These are phyloP conservation scores for Acromyrmex charruanus DNA, from an alignment of 1,140 invertebrate genomes.

Conservation along the genomic window DNA sequence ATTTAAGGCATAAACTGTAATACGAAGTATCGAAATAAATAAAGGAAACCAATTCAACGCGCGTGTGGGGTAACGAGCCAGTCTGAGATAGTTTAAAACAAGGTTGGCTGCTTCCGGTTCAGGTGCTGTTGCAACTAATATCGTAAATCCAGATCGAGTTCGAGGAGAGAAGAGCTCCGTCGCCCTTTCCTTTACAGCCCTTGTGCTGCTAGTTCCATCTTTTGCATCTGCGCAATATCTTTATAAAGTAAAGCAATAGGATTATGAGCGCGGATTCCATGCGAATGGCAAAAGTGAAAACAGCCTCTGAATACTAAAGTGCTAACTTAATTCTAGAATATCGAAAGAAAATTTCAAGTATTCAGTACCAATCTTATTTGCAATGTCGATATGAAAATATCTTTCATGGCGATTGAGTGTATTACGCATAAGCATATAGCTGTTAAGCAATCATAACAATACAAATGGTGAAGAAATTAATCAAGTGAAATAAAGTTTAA, in stretches of 20 bases:
- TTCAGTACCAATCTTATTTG: constrained; percentile 10
- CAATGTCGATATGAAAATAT: not conserved
- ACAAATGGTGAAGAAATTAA: not conserved
- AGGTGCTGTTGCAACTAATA: constrained; percentile 84
- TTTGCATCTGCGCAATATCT: constrained; percentile 74
- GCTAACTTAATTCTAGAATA: constrained; percentile 40
- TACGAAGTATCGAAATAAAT: constrained; percentile 75
- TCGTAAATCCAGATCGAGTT: constrained; percentile 84
- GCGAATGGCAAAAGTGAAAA: constrained; percentile 43
- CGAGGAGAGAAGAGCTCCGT: constrained; percentile 72
- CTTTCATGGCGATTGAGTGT: not conserved
- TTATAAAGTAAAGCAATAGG: constrained; percentile 73
- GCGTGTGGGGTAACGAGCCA: constrained; percentile 67
- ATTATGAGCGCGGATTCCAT: constrained; percentile 74
- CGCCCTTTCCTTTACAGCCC: constrained; percentile 65
- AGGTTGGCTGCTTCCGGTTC: constrained; percentile 76
- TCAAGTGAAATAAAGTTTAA: constrained; percentile 11
- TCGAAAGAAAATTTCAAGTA: not conserved
- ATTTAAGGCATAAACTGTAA: constrained; percentile 42
- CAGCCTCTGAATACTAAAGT: constrained; percentile 30
- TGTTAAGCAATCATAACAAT: not conserved
- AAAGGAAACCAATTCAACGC: constrained; percentile 79
- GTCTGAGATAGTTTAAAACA: constrained; percentile 74
- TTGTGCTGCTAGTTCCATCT: constrained; percentile 61
- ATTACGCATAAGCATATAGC: not conserved